Conservation (phyloP, 2,888 invertebrate genomes). For the Dryocosmus kuriphilus region DNA sequence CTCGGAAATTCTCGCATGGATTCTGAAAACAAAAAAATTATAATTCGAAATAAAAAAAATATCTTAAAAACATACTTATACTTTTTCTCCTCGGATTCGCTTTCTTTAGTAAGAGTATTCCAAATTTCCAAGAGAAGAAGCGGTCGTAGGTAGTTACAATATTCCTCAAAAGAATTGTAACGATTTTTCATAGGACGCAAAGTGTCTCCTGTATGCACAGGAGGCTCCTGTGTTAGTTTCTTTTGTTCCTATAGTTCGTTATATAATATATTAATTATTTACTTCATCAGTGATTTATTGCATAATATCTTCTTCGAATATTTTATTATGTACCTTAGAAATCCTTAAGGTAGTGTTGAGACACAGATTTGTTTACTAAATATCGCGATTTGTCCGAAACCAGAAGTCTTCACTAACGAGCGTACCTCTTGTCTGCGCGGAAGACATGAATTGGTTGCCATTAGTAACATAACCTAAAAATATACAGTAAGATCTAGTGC, state of each 20-base stretch:
- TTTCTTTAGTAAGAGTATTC: slow-evolving; percentile 77
- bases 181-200: slow-evolving; percentile 79
- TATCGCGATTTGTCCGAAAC: no score
- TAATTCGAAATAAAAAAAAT: neutral
- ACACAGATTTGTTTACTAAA: no score
- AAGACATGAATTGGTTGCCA: no score
- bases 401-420: no score
- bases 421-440: no score
- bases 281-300: no score
- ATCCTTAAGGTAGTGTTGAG: no score
- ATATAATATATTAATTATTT: neutral
- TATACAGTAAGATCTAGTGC: no score
- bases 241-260: slow-evolving; percentile 76
- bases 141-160: slow-evolving; percentile 80
- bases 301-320: no score
- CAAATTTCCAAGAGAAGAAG: slow-evolving; percentile 83
- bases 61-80: slow-evolving; percentile 29
- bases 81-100: slow-evolving; percentile 53
- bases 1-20: no score
- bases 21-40: neutral
- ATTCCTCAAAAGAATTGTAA: slow-evolving; percentile 81
- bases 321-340: no score
- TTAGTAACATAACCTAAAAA: no score
- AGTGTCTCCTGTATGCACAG: slow-evolving; percentile 79
- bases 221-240: slow-evolving; percentile 77